Percentiles rank a stretch among this genome's conserved stretches.
These are phyloP conservation scores for Theretra japonica DNA, from an alignment of 2,888 invertebrate genomes.

Conservation along the genomic window DNA sequence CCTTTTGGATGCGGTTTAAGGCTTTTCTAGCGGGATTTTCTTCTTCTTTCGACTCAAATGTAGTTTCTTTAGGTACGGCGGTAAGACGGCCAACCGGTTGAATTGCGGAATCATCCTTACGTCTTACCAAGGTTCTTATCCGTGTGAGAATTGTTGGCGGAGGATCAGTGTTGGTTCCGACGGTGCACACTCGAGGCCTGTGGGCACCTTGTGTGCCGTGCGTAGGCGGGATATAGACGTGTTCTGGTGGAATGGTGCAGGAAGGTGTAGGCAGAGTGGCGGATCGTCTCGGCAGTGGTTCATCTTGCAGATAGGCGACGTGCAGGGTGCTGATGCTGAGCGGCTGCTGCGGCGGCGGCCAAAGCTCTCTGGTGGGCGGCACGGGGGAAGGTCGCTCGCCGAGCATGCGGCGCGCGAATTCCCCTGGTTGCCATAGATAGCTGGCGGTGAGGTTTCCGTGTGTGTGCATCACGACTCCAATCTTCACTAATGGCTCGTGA, in stretches of 20 bases:
- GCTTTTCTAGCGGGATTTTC: slow-evolving; percentile 65
- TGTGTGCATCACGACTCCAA: slow-evolving; percentile 73
- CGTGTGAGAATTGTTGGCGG: slow-evolving; percentile 62
- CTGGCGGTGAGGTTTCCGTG: slow-evolving; percentile 79
- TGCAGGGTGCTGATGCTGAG: slow-evolving; percentile 79
- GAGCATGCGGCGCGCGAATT: slow-evolving; percentile 76
- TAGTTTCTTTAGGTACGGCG: slow-evolving; percentile 65
- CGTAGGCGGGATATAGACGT: slow-evolving; percentile 45
- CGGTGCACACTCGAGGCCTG: slow-evolving; percentile 63
- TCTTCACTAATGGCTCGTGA: slow-evolving; percentile 66
- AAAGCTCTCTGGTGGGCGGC: slow-evolving; percentile 76
- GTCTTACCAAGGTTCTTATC: slow-evolving; percentile 60
- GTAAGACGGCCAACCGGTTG: slow-evolving; percentile 63
- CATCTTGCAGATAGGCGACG: slow-evolving; percentile 74
- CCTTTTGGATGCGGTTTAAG: slow-evolving; percentile 69
- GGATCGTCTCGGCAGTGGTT: slow-evolving; percentile 62
- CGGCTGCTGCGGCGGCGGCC: slow-evolving; percentile 71
- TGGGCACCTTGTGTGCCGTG: too few relatives aligned
- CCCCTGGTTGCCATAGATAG: slow-evolving; percentile 81
- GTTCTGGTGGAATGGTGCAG: slow-evolving; percentile 57
- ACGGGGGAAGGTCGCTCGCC: slow-evolving; percentile 78
- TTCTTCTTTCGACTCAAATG: slow-evolving; percentile 61
- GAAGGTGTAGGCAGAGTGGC: slow-evolving; percentile 68
- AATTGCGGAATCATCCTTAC: slow-evolving; percentile 54
- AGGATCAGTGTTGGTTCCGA: slow-evolving; percentile 78